A percentile compares a stretch with the other conserved stretches of the same genome.
These are phyloP conservation scores for Torymus auratus DNA, from an alignment of 2,888 invertebrate species.

Conservation along the genomic window DNA sequence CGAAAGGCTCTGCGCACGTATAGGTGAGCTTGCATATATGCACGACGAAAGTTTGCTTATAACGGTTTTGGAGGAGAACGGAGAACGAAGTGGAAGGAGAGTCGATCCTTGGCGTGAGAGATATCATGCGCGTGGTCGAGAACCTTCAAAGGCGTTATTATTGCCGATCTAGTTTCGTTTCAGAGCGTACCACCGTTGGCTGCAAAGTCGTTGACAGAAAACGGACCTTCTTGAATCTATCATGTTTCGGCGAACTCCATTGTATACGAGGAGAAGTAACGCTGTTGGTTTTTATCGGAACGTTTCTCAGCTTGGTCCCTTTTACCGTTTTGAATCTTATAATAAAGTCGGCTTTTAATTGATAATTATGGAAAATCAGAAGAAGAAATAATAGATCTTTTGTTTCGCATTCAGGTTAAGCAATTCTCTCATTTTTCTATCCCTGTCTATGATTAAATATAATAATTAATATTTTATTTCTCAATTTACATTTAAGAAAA, in stretches of 20 bases:
- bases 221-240: constrained; percentile 34
- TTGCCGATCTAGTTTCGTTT: constrained; percentile 44
- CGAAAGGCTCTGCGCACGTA: no score
- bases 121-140: constrained; percentile 4
- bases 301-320: no score
- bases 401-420: no score
- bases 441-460: no score
- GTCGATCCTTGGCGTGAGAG: not conserved
- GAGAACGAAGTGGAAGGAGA: not conserved
- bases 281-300: not conserved
- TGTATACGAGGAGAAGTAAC: not conserved
- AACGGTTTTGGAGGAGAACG: constrained; percentile 33
- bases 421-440: no score
- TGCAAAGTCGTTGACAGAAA: constrained; percentile 47
- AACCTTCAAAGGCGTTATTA: constrained; percentile 16
- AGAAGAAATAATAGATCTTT: no score
- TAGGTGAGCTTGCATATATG: not conserved
- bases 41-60: not conserved
- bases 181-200: not conserved
- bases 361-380: no score
- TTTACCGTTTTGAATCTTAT: no score
- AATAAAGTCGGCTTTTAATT: no score
- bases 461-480: no score
- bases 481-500: no score
- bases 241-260: not conserved